These are phyloP conservation scores for Dallia pectoralis DNA, from an alignment of 2,797 vertebrate species.

Conservation along the genomic window DNA sequence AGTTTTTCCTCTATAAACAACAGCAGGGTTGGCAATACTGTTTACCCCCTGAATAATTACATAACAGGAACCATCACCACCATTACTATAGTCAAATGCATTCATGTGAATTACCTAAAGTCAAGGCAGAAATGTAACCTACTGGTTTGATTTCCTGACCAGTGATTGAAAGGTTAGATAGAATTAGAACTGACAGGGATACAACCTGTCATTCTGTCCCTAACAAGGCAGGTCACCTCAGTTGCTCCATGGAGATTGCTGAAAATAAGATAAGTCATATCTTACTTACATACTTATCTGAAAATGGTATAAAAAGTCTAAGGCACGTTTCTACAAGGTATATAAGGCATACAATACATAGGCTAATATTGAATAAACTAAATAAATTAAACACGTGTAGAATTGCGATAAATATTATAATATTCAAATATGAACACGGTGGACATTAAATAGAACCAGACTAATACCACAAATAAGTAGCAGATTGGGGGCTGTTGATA, in stretches of 20 bases:
- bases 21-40: no score
- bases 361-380: neutral
- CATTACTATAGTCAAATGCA: neutral
- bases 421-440: neutral
- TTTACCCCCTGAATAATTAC: neutral
- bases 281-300: no score
- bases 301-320: no score
- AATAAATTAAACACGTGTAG: no score
- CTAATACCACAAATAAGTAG: slow-evolving; percentile 3
- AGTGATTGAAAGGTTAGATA: no score
- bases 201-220: no score
- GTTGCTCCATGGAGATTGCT: no score
- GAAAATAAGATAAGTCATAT: no score
- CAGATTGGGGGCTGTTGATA: slow-evolving; percentile 38
- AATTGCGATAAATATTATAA: neutral
- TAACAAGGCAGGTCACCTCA: no score
- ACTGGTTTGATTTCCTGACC: no score
- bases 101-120: neutral
- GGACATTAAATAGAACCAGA: neutral
- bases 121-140: no score
- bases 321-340: neutral
- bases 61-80: neutral
- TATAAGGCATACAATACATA: neutral
- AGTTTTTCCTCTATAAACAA: neutral
- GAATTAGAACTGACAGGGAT: no score